Base-by-base conservation (phyloP, 2,888 invertebrate genomes). In the Poecilus cupreus region DNA sequence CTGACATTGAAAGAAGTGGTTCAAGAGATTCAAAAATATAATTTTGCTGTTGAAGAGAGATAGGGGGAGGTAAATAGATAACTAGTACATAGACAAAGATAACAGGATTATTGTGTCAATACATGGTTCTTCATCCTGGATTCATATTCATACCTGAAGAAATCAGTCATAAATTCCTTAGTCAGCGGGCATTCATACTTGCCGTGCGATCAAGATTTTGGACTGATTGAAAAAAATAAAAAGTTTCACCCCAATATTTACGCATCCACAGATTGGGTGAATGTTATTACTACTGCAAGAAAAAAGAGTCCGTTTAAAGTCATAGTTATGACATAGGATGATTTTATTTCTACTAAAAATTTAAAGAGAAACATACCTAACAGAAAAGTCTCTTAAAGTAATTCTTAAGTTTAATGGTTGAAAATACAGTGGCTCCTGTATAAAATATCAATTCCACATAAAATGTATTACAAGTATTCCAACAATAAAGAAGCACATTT, bases 81-180 rank as follows among this genome's bases (percentile, higher is more conserved):
- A n/a, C n/a, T n/a, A n/a, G n/a, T n/a, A n/a, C n/a, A n/a, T n/a
- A n/a, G n/a, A n/a, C n/a, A n/a, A n/a, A n/a, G n/a, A n/a, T n/a
- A n/a, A n/a, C n/a, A n/a, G n/a, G n/a, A n/a, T n/a, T n/a, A n/a
- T n/a, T n/a, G n/a, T n/a, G n/a, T n/a, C n/a, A n/a, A n/a, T n/a
- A n/a, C n/a, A n/a, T n/a, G n/a, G n/a, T n/a, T n/a, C n/a, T n/a
- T n/a, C n/a, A n/a, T n/a, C n/a, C n/a, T n/a, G n/a, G n/a, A n/a
- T n/a, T n/a, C n/a, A n/a, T n/a, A 43, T 43, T 43, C 43, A 43
- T 10, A 10, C 43, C 11, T 10, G 74, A 82, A 74, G 51, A 80
- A 70, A 83, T 83, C 37, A 60, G 83, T 54, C 82, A 83, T 68
- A 84, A 83, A 60, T 83, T 83, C 16, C 75, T 78, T 82, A 46